Conservation (phyloP, 2,888 invertebrate genomes). For the Fragum whitleyi region DNA sequence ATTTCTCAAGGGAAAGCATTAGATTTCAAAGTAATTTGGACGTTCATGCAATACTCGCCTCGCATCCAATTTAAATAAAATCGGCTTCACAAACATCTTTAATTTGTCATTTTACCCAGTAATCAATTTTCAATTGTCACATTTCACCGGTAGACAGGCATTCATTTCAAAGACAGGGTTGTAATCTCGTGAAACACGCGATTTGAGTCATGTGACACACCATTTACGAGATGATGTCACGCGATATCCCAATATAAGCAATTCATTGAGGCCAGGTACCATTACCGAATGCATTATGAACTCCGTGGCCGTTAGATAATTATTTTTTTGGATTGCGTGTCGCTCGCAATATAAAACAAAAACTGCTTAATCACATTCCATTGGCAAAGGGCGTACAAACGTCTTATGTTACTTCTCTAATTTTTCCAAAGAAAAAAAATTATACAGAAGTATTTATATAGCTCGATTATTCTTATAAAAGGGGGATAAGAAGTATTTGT, state of each 20-base stretch:
- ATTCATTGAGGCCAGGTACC: constrained; percentile 64
- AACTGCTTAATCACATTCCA: constrained; percentile 65
- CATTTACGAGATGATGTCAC: constrained; percentile 59
- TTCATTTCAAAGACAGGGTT: constrained; percentile 62
- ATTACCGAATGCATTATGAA: constrained; percentile 65
- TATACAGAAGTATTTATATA: too few relatives aligned
- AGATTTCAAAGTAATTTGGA: constrained; percentile 22
- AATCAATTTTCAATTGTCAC: constrained; percentile 66
- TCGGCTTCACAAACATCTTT: constrained; percentile 54
- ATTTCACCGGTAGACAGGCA: constrained; percentile 62
- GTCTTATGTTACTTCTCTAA: neutral
- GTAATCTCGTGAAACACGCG: constrained; percentile 62
- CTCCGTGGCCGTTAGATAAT: constrained; percentile 63
- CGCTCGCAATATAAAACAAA: constrained; percentile 41
- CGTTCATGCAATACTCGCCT: constrained; percentile 26
- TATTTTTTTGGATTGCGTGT: constrained; percentile 61
- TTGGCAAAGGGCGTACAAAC: constrained; percentile 41
- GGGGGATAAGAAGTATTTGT: too few relatives aligned
- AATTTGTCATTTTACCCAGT: constrained; percentile 53
- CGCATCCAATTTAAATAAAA: constrained; percentile 23
- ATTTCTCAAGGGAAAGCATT: neutral
- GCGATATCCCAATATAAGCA: constrained; percentile 61
- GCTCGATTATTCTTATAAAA: too few relatives aligned
- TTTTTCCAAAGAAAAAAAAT: neutral
- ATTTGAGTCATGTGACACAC: constrained; percentile 63